Percentiles rank a stretch among this genome's conserved stretches.
Conservation (phyloP, 2,113 vertebrate genomes). For the Menura novaehollandiae region DNA sequence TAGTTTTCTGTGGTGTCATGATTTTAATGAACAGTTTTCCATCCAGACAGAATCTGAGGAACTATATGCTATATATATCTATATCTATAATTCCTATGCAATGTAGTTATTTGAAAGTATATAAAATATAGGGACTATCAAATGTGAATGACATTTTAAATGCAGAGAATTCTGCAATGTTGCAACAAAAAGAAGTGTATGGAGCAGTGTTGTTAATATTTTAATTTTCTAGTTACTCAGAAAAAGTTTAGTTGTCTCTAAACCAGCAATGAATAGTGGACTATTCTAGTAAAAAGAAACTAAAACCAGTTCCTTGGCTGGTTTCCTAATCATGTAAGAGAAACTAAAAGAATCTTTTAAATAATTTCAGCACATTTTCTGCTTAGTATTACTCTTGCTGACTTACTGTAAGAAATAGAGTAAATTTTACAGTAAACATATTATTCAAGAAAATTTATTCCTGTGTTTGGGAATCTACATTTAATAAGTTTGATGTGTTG, state of each 20-base stretch:
- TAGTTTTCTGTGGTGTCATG: not conserved
- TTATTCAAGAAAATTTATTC: not conserved
- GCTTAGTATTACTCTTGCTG: not conserved
- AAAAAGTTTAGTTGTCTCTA: not conserved
- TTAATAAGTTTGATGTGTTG: not conserved
- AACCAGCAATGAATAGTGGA: not conserved
- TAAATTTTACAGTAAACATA: not conserved
- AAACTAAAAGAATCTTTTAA: not conserved
- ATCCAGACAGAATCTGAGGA: not conserved
- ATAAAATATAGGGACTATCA: not conserved
- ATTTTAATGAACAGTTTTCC: not conserved
- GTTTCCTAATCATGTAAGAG: not conserved
- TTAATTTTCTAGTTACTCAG: not conserved
- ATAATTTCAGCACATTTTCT: not conserved
- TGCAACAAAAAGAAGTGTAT: not conserved
- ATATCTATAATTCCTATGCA: not conserved
- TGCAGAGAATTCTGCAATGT: not conserved
- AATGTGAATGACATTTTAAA: not conserved
- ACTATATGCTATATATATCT: not conserved
- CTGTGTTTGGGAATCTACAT: not conserved
- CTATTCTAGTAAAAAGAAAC: not conserved
- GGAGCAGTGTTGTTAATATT: not conserved
- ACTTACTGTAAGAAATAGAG: fast-evolving
- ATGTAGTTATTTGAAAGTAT: not conserved
- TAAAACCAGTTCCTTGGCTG: not conserved